These are phyloP conservation scores for Aphaenogaster floridana DNA, from an alignment of 1,140 invertebrate species.

Conservation along the genomic window DNA sequence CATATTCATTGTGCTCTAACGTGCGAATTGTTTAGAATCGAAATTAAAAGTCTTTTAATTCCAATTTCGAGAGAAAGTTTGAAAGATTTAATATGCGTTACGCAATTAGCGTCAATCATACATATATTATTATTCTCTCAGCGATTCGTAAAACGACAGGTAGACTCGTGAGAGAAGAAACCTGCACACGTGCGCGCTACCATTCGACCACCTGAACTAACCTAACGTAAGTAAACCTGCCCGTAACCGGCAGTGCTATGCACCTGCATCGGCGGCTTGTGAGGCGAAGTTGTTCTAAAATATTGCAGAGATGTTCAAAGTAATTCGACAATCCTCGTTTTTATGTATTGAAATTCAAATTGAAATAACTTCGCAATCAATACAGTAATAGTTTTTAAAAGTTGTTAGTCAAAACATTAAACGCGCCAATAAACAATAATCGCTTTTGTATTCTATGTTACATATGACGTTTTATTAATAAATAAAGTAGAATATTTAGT, in stretches of 20 bases:
- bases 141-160: constrained; percentile 27
- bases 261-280: constrained; percentile 57
- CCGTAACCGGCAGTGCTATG: not conserved
- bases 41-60: not conserved
- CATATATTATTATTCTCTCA: not conserved
- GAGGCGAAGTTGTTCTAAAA: not conserved
- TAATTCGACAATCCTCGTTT: not conserved
- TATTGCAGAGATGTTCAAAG: constrained; percentile 32
- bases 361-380: not conserved
- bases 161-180: constrained; percentile 48
- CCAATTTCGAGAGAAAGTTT: not conserved
- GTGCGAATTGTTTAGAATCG: not conserved
- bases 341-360: not conserved
- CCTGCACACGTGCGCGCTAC: constrained; percentile 53
- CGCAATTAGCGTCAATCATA: not conserved
- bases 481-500: not conserved
- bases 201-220: constrained; percentile 59
- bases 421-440: no score
- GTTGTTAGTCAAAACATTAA: not conserved
- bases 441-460: no score
- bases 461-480: not conserved
- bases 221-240: constrained; percentile 49
- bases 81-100: not conserved
- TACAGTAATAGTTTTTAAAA: not conserved
- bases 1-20: no score